These are phyloP conservation scores for Heteropelma amictum DNA, from an alignment of 2,888 invertebrate species.

Conservation along the genomic window DNA sequence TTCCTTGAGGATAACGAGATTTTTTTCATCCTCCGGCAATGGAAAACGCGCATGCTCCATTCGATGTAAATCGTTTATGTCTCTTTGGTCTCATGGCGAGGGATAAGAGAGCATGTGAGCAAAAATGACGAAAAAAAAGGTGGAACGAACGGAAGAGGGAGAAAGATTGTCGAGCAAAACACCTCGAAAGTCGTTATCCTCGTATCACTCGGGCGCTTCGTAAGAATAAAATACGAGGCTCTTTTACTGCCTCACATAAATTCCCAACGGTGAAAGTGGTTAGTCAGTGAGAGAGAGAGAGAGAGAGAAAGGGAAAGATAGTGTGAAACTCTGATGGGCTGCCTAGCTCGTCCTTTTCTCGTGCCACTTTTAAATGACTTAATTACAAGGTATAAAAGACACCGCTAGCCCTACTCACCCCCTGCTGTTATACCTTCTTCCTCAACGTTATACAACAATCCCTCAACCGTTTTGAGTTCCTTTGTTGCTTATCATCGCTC, in stretches of 20 bases:
- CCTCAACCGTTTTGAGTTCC: conserved; percentile 1
- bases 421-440: conserved; percentile 14
- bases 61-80: conserved; percentile 1
- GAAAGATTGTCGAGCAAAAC: conserved; percentile 55
- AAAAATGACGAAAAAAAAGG: conserved; percentile 26
- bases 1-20: no score
- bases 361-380: conserved; percentile 59
- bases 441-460: conserved; percentile 4
- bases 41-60: no score
- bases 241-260: conserved; percentile 60
- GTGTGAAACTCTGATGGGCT: conserved; percentile 35
- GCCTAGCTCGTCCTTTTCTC: conserved; percentile 41
- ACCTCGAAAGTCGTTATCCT: conserved; percentile 55
- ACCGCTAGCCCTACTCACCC: conserved; percentile 30
- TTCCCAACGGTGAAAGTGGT: conserved; percentile 53
- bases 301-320: conserved; percentile 10
- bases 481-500: neutral
- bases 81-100: neutral
- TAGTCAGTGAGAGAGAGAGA: conserved; percentile 30
- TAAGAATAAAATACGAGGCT: conserved; percentile 60
- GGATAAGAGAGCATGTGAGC: conserved; percentile 17
- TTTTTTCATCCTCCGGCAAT: no score
- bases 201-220: conserved; percentile 52
- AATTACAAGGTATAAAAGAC: conserved; percentile 62
- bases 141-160: conserved; percentile 16